Percentiles rank a stretch among this genome's conserved stretches.
These are phyloP conservation scores for Psilanteris sp. DNA, from an alignment of 1,140 invertebrate species.

Conservation along the genomic window DNA sequence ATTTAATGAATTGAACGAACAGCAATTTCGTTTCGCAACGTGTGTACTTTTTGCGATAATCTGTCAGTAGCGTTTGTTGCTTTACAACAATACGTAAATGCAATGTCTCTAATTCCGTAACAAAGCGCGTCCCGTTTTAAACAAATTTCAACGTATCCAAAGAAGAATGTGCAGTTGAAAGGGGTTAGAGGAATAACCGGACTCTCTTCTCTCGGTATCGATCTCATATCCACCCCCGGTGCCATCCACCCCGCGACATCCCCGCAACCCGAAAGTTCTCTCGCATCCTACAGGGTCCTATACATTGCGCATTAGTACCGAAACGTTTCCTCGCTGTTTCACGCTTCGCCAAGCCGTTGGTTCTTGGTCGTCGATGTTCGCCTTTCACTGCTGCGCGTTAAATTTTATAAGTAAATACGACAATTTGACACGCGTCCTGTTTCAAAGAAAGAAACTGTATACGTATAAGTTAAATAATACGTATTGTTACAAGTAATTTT, in stretches of 20 bases:
- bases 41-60: no score
- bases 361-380: constrained; percentile 26
- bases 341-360: constrained; percentile 21
- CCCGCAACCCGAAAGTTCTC: constrained; percentile 2
- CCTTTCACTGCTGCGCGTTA: constrained; percentile 24
- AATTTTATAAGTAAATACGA: constrained; percentile 28
- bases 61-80: no score
- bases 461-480: no score
- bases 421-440: constrained; percentile 5
- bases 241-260: constrained; percentile 11
- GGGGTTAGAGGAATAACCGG: constrained; percentile 48
- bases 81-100: neutral
- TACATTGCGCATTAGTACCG: constrained; percentile 10
- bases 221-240: constrained; percentile 54
- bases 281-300: constrained; percentile 32
- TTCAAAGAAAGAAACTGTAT: no score
- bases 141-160: constrained; percentile 30
- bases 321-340: constrained; percentile 34
- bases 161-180: constrained; percentile 17
- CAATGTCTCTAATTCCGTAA: neutral
- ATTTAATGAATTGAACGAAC: no score
- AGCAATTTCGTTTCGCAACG: no score
- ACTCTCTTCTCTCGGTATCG: constrained; percentile 60
- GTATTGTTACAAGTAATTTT: no score
- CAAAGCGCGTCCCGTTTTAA: constrained; percentile 13